Conservation (phyloP, 2,888 invertebrate species). For the Apodemia duryi region DNA sequence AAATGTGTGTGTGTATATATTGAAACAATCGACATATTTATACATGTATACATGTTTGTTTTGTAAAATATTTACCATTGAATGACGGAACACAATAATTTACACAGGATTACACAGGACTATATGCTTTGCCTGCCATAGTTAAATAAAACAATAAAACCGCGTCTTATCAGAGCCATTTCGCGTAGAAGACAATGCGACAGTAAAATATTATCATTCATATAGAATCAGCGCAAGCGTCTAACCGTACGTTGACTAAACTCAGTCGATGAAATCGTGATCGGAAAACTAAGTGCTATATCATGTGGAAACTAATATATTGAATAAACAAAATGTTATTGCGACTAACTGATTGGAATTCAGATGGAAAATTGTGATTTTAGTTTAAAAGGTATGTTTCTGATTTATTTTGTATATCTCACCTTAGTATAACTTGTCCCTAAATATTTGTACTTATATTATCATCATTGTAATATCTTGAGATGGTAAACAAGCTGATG, state of each 20-base stretch:
- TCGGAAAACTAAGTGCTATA: slow-evolving; percentile 31
- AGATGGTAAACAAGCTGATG: too few species aligned
- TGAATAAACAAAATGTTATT: background rate
- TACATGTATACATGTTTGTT: background rate
- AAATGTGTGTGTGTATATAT: too few species aligned
- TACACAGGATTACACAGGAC: slow-evolving; percentile 17
- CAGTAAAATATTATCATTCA: slow-evolving; percentile 25
- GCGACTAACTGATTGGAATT: background rate
- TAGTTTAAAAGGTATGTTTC: background rate
- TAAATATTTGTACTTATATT: too few species aligned
- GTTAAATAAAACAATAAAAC: slow-evolving; percentile 30
- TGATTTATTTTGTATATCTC: background rate
- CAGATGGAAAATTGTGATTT: slow-evolving; percentile 9
- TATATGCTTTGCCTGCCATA: slow-evolving; percentile 17
- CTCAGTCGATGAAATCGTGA: slow-evolving; percentile 33
- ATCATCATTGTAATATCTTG: too few species aligned
- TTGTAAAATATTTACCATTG: background rate
- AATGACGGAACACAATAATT: slow-evolving; percentile 16
- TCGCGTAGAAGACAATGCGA: slow-evolving; percentile 28
- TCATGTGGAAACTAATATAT: slow-evolving; percentile 21
- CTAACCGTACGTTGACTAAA: slow-evolving; percentile 28
- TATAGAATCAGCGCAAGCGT: slow-evolving; percentile 29
- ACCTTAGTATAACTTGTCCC: too few species aligned
- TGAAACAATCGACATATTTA: too few species aligned
- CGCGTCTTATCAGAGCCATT: slow-evolving; percentile 30